phyloP scores from a whole-genome alignment of 2,113 vertebrate genomes.

The Amphilophus citrinellus region DNA sequence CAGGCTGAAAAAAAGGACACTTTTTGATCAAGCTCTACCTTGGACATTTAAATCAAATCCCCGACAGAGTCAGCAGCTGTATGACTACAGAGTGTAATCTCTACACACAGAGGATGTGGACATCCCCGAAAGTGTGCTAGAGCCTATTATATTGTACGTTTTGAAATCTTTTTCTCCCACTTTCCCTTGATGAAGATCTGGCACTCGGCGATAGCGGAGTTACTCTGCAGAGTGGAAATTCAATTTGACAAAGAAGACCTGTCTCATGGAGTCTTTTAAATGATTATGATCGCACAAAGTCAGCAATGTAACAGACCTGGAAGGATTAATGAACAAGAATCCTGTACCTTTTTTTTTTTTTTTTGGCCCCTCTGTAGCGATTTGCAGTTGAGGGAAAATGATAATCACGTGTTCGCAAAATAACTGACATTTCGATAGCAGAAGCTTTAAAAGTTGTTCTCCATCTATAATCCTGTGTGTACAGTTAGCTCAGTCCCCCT shows the following conservation, averaged over 20 bases:
- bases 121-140: conserved; percentile 31
- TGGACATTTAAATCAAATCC: conserved; percentile 63
- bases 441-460: conserved; percentile 36
- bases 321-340: conserved; percentile 40
- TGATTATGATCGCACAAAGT: conserved; percentile 36
- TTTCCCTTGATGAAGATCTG: conserved; percentile 46
- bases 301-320: conserved; percentile 19
- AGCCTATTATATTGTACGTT: conserved; percentile 38
- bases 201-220: conserved; percentile 17
- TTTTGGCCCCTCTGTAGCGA: background rate
- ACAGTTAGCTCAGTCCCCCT: conserved; percentile 62
- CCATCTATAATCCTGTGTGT: conserved; percentile 60
- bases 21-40: conserved; percentile 61
- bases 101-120: conserved; percentile 30
- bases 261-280: conserved; percentile 49
- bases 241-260: conserved; percentile 53
- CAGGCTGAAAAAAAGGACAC: conserved; percentile 48
- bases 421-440: conserved; percentile 7
- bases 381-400: background rate
- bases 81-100: conserved; percentile 30
- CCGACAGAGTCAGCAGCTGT: conserved; percentile 21
- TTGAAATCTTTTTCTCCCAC: conserved; percentile 7
- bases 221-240: conserved; percentile 46
- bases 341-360: background rate
- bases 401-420: background rate